Evolutionary conservation across 2,888 invertebrate species (phyloP).

Genomic region (Chrysodeixis includens): DNA sequence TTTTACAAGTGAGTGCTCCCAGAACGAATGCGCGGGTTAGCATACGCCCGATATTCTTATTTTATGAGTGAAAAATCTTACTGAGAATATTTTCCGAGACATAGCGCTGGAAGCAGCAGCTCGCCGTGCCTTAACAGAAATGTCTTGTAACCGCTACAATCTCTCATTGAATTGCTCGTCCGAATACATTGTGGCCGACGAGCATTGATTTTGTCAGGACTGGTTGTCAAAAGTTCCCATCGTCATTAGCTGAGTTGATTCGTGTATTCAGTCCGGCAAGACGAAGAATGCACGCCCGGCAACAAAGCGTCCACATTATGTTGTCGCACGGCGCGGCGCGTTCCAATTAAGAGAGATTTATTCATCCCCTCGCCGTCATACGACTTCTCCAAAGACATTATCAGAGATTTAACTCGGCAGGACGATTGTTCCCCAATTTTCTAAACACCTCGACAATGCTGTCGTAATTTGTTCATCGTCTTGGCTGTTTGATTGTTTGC

Average conservation of each 20-base stretch:
- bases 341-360: slow-evolving; percentile 87
- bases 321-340: slow-evolving; percentile 81
- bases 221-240: slow-evolving; percentile 76
- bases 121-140: slow-evolving; percentile 41
- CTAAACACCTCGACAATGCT: slow-evolving; percentile 85
- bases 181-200: slow-evolving; percentile 51
- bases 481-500: slow-evolving; percentile 82
- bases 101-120: slow-evolving; percentile 48
- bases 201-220: slow-evolving; percentile 66
- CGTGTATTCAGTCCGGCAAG: slow-evolving; percentile 73
- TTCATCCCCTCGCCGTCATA: slow-evolving; percentile 80
- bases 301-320: slow-evolving; percentile 84
- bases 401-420: slow-evolving; percentile 84
- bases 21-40: slow-evolving; percentile 78
- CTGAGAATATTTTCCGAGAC: slow-evolving; percentile 66
- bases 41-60: slow-evolving; percentile 79
- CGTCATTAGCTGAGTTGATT: slow-evolving; percentile 79
- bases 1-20: slow-evolving; percentile 83
- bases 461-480: slow-evolving; percentile 84
- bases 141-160: slow-evolving; percentile 49
- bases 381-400: slow-evolving; percentile 82
- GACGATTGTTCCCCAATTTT: slow-evolving; percentile 87
- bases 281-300: slow-evolving; percentile 77
- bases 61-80: slow-evolving; percentile 78
- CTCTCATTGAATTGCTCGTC: slow-evolving; percentile 57